A percentile compares a stretch with the other conserved stretches of the same genome.
These are phyloP conservation scores for Sebastes diploproa DNA, from an alignment of 2,797 vertebrate genomes.

Conservation along the genomic window DNA sequence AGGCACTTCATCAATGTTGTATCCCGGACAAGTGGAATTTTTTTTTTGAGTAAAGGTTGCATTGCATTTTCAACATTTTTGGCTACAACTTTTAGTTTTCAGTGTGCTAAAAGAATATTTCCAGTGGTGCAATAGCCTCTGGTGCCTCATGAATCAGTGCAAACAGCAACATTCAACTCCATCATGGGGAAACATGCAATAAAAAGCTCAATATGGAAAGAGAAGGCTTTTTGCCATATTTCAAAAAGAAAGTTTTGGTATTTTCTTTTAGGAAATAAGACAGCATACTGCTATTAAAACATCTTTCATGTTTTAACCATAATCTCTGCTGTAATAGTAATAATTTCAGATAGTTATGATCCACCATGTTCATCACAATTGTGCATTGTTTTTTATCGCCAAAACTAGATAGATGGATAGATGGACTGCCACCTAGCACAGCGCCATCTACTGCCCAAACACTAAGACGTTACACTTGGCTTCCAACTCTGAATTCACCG, in stretches of 20 bases:
- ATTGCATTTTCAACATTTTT: slow-evolving; percentile 13
- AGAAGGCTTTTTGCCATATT: background rate
- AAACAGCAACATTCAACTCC: background rate
- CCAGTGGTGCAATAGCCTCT: background rate
- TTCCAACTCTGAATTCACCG: background rate
- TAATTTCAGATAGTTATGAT: background rate
- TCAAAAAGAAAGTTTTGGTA: too few relatives aligned
- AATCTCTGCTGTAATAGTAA: background rate
- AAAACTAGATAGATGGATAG: background rate
- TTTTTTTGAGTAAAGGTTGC: background rate
- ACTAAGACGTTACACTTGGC: background rate
- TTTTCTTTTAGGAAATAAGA: too few relatives aligned
- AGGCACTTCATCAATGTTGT: background rate
- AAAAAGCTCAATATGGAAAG: background rate
- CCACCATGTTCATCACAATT: background rate
- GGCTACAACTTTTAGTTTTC: background rate
- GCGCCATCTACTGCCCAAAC: background rate
- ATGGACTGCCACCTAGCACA: too few relatives aligned
- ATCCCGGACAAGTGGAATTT: background rate
- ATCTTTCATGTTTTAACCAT: background rate
- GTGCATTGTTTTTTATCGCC: background rate
- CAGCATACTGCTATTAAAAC: background rate
- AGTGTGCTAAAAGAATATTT: slow-evolving; percentile 8
- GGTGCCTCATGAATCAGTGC: slow-evolving; percentile 23
- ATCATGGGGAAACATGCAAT: background rate